Base-by-base conservation (phyloP, 1,140 invertebrate species). In the Sycophaga agraensis region DNA sequence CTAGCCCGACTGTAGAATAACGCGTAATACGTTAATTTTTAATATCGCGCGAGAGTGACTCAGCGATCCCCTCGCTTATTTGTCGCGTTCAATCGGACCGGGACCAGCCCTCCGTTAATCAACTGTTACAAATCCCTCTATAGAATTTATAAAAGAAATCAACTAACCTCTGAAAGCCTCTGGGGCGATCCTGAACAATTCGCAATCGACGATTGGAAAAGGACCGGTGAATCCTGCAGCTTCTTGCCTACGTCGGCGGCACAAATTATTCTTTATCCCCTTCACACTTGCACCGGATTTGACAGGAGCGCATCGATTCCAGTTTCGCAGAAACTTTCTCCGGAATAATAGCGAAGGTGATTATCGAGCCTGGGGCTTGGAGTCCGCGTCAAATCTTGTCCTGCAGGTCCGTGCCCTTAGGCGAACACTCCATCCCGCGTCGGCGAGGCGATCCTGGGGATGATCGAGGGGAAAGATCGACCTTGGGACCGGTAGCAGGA, bases 11-110 rank as follows among this genome's bases (percentile, higher is more conserved):
- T n/a, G n/a, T n/a, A n/a, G n/a, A n/a, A n/a, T n/a, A n/a, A n/a
- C n/a, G n/a, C n/a, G n/a, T n/a, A n/a, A 39, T 8, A 8, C 42
- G 43, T 46, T 57, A 35, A 57, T 57, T 46, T 57, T 45, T 57
- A 35, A 57, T 46, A 45, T 46, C 24, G n/a, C 53, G n/a, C 16
- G 16, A 40, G 31, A 21, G 31, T 8, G 31, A 51, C 37, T 37
- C 6, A 37, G 14, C 21, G 35, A 39, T 53, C 40, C 40, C 40
- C 11, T 24, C 6, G 21, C 22, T 24, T 26, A 34, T 26, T 39
- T 50, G 16, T 50, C 31, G 19, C 48, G 9, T 3, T 37, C 26
- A 26, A 49, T 49, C 26, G 9, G 11, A 49, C 6, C 16, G 7
- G 11, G 4, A 40, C n/a, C 43, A 4, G 12, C 21, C 0, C 12